phyloP scores from a whole-genome alignment of 2,113 vertebrate genomes.

The Petrocephalus zakoni region DNA sequence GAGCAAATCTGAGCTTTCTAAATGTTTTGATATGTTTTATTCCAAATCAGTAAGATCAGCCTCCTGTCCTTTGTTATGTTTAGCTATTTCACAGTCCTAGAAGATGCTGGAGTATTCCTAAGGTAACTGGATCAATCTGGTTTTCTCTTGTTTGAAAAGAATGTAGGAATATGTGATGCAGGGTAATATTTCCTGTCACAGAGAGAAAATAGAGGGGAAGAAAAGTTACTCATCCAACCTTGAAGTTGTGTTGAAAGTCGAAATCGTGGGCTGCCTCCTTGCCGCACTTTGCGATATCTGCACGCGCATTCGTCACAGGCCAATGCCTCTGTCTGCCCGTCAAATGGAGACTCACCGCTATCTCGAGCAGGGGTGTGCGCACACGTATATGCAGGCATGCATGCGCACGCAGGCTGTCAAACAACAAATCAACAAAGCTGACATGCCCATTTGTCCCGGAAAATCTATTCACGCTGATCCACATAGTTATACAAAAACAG shows the following conservation, averaged over 20 bases:
- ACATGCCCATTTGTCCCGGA: constrained; percentile 24
- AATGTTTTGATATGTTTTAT: constrained; percentile 2
- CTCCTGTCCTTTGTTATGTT: background rate
- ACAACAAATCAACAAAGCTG: constrained; percentile 28
- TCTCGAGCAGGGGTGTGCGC: background rate
- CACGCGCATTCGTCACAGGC: constrained; percentile 1
- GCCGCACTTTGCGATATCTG: background rate
- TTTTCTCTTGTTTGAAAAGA: background rate
- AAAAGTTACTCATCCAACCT: constrained; percentile 7
- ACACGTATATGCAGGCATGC: background rate
- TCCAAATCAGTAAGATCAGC: background rate
- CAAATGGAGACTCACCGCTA: background rate
- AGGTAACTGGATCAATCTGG: background rate
- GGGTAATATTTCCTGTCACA: constrained; percentile 7
- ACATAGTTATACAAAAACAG: background rate
- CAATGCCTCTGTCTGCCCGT: background rate
- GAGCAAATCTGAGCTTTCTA: background rate
- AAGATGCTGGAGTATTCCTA: background rate
- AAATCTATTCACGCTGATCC: constrained; percentile 40
- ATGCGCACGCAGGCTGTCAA: constrained; percentile 29
- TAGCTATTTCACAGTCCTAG: background rate
- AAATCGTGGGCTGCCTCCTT: constrained; percentile 12
- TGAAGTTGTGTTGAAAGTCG: constrained; percentile 30
- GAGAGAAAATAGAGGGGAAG: background rate
- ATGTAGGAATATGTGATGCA: background rate